These are phyloP conservation scores for Kryptopterus vitreolus DNA, from an alignment of 2,797 vertebrate genomes.

Conservation along the genomic window DNA sequence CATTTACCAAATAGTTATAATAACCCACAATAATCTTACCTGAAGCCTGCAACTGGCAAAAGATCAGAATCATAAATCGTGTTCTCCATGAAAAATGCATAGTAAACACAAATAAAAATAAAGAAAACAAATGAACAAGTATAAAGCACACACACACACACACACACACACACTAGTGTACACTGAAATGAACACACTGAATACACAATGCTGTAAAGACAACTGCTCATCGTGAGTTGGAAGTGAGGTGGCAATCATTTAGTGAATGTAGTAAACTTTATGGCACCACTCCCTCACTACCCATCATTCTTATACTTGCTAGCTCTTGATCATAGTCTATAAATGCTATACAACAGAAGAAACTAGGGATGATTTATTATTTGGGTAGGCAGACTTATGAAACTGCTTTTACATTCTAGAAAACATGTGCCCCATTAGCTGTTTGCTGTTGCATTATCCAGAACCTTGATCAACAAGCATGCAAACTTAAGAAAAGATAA, in stretches of 20 bases:
- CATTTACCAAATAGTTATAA: not conserved
- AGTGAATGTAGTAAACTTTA: constrained; percentile 21
- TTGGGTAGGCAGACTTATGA: not conserved
- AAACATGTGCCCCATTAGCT: not conserved
- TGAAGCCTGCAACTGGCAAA: constrained; percentile 17
- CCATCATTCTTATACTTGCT: not conserved
- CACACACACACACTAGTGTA: not conserved
- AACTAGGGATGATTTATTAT: not conserved
- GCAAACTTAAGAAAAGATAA: constrained; percentile 1
- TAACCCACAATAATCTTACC: constrained; percentile 31
- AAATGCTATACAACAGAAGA: not conserved
- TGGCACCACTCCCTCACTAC: not conserved
- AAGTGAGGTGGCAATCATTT: not conserved
- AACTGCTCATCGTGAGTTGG: not conserved
- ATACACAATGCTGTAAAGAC: not conserved
- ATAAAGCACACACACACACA: too few species aligned
- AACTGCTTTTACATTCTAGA: not conserved
- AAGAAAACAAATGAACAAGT: too few species aligned
- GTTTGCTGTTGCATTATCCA: not conserved
- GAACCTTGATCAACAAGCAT: not conserved
- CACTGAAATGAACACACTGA: not conserved
- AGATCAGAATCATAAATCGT: constrained; percentile 33
- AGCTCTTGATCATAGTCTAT: not conserved
- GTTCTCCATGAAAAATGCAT: constrained; percentile 40
- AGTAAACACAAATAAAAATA: constrained; percentile 1